phyloP scores from a whole-genome alignment of 2,888 invertebrate species.

The Pheosia gnoma region DNA sequence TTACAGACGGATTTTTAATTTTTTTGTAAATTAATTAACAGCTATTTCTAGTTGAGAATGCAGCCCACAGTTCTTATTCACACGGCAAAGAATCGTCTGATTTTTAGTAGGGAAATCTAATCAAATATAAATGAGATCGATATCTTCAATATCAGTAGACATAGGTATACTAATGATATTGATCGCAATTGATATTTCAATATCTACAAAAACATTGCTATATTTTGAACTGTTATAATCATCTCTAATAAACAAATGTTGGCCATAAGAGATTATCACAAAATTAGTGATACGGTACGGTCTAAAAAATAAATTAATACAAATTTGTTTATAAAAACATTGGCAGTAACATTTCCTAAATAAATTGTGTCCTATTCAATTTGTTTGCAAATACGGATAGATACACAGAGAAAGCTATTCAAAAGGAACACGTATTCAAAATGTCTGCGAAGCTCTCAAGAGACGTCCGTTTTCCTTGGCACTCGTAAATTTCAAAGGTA shows the following conservation, averaged over 20 bases:
- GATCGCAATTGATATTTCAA: neutral
- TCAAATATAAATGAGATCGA: no score
- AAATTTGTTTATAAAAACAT: neutral
- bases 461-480: conserved; percentile 31
- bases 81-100: no score
- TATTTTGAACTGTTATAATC: neutral
- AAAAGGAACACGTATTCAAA: conserved; percentile 39
- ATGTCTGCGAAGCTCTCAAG: conserved; percentile 33
- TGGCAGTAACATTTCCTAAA: conserved; percentile 13
- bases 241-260: neutral
- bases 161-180: no score
- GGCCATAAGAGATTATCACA: neutral
- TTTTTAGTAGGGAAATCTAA: no score
- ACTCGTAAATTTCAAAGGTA: conserved; percentile 33
- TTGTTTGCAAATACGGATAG: conserved; percentile 34
- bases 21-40: no score
- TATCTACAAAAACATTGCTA: neutral
- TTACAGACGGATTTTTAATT: no score
- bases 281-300: neutral
- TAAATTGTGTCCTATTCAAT: conserved; percentile 25
- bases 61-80: no score
- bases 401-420: conserved; percentile 42
- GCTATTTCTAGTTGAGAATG: no score
- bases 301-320: neutral
- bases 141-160: no score